Base-by-base conservation (phyloP, 2,797 vertebrate genomes). In the Neosilurus hyrtlii region DNA sequence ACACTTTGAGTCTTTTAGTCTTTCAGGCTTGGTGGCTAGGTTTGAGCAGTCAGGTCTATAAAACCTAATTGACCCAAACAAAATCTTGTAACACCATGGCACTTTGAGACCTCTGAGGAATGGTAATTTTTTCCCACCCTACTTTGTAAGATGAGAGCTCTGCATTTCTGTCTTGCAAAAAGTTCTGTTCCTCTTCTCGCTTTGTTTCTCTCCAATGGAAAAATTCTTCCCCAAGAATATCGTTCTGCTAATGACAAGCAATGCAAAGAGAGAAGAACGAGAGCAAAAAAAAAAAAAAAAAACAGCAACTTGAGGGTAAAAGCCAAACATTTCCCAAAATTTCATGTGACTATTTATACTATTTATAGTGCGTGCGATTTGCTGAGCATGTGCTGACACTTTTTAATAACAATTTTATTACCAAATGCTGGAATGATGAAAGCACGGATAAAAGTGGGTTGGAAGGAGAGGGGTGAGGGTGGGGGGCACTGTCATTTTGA, bases 1-100 rank as follows among this genome's bases (percentile, higher is more conserved):
- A 20, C 22, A 87, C 83, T 18, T 56, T 56, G 86, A 85, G 85
- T 72, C 84, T 83, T 86, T 2, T n/a, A 71, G 89, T 89, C 85
- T 90, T 91, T 91, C 87, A 52, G 43, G 52, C n/a, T 30, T 26
- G 75, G 37, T 81, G 89, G 85, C 84, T 85, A 88, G 86, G 88
- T 90, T 88, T 71, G 75, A 89, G 89, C 63, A 88, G 81, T 84
- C 85, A 87, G 86, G 87, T 91, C 90, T 88, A 92, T 93, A 91
- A 93, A 93, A 90, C 82, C 85, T 89, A 92, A 93, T 91, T 89
- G 86, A 72, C 85, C 89, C 76, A 87, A 93, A 92, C 90, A 86
- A 75, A 85, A 84, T 88, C 88, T 88, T 87, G 87, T 89, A 91
- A 91, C 87, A 87, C 83, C 68, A 75, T 80, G 86, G 83, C 82